A percentile compares a stretch with the other conserved stretches of the same genome.
Evolutionary conservation across 2,797 vertebrate genomes (phyloP).

Genomic region (Ispidina lecontei): DNA sequence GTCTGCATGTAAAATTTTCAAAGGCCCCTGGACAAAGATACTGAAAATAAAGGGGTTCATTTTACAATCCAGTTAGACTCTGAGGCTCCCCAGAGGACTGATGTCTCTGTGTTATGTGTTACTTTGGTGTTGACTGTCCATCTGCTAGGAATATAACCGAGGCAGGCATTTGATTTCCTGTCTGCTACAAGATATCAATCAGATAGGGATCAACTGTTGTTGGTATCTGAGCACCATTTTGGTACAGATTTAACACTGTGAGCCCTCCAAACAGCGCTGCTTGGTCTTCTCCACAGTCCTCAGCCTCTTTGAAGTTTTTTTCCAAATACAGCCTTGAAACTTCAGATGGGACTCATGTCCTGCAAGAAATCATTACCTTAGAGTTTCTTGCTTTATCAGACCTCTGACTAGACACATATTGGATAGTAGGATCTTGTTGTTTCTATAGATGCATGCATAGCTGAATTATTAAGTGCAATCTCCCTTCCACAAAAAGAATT

Average conservation of each 20-base stretch:
- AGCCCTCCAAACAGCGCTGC: neutral
- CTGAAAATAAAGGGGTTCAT: neutral
- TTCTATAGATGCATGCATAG: neutral
- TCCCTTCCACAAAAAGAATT: neutral
- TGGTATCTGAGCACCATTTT: neutral
- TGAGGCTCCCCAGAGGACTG: neutral
- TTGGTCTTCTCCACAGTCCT: neutral
- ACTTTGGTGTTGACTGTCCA: neutral
- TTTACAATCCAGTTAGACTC: neutral
- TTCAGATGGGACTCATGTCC: neutral
- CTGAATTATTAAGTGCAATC: neutral
- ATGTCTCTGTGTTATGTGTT: neutral
- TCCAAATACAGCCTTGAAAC: neutral
- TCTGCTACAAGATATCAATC: neutral
- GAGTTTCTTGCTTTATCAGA: neutral
- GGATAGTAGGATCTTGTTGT: neutral
- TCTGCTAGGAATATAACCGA: neutral
- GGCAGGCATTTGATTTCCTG: neutral
- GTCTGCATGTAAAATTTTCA: neutral
- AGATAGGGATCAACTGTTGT: neutral
- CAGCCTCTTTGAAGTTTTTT: neutral
- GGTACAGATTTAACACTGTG: neutral
- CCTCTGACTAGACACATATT: neutral
- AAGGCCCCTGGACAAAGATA: neutral
- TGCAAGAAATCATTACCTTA: neutral